A percentile compares a stretch with the other conserved stretches of the same genome.
These are phyloP conservation scores for Heliconius cydno DNA, from an alignment of 2,888 invertebrate genomes.

Conservation along the genomic window DNA sequence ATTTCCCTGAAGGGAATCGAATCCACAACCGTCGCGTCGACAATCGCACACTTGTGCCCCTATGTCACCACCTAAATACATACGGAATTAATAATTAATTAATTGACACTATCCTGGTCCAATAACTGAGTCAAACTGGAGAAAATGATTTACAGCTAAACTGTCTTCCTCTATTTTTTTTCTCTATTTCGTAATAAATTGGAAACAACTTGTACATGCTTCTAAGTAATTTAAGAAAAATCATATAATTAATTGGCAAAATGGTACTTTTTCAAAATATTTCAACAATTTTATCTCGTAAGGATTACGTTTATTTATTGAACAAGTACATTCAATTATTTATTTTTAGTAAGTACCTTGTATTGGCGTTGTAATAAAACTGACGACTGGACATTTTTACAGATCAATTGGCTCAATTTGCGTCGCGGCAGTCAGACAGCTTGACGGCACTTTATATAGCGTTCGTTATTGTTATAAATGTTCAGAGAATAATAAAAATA, in stretches of 20 bases:
- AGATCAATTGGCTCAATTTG: slow-evolving; percentile 69
- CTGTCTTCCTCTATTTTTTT: too few species aligned
- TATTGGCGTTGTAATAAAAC: slow-evolving; percentile 38
- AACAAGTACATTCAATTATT: slow-evolving; percentile 13
- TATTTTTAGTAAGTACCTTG: slow-evolving; percentile 30
- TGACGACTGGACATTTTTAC: slow-evolving; percentile 41
- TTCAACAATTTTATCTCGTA: background rate
- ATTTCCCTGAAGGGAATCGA: background rate
- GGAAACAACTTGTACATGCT: background rate
- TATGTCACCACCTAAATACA: too few species aligned
- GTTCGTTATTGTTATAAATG: slow-evolving; percentile 48
- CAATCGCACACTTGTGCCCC: background rate
- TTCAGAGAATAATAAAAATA: slow-evolving; percentile 33
- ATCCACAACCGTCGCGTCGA: background rate
- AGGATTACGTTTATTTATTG: slow-evolving; percentile 43
- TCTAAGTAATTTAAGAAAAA: background rate
- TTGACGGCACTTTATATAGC: slow-evolving; percentile 61
- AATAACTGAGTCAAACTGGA: background rate
- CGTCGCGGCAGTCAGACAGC: slow-evolving; percentile 64
- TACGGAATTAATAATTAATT: background rate
- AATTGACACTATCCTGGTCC: background rate
- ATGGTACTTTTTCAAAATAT: background rate
- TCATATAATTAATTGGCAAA: background rate
- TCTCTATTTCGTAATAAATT: background rate
- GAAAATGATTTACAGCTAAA: background rate